Percentiles rank a stretch among this genome's conserved stretches.
Evolutionary conservation across 1,140 invertebrate species (phyloP).

Genomic region (Bombus cullumanus): DNA sequence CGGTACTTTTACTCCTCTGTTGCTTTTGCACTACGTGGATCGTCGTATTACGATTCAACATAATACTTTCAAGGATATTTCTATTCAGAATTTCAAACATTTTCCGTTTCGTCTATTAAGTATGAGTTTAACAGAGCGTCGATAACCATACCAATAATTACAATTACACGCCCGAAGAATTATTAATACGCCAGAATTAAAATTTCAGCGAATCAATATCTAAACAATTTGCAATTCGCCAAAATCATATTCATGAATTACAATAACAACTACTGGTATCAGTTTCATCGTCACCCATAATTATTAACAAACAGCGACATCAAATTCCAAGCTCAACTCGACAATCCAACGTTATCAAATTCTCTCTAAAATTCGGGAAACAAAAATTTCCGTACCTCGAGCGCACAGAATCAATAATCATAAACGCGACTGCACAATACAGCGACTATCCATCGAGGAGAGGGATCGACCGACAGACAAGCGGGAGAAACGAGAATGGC

Average conservation of each 20-base stretch:
- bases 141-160: too few relatives aligned
- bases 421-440: not conserved
- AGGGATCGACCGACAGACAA: not conserved
- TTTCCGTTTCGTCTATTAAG: too few relatives aligned
- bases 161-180: not conserved
- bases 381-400: too few relatives aligned
- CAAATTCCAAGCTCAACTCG: not conserved
- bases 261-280: not conserved
- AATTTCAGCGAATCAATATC: not conserved
- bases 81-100: too few relatives aligned
- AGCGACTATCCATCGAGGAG: not conserved
- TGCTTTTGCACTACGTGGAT: not conserved
- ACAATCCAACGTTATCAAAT: not conserved
- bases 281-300: not conserved
- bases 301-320: not conserved
- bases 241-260: not conserved
- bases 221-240: not conserved
- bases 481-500: not conserved
- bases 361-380: not conserved
- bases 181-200: not conserved
- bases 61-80: not conserved
- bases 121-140: too few relatives aligned
- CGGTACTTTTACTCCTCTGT: not conserved
- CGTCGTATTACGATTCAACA: not conserved
- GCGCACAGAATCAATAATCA: not conserved